Percentiles rank a stretch among this genome's conserved stretches.
These are phyloP conservation scores for Myrmecophaga tridactyla DNA, from an alignment of 2,113 vertebrate genomes.

Conservation along the genomic window DNA sequence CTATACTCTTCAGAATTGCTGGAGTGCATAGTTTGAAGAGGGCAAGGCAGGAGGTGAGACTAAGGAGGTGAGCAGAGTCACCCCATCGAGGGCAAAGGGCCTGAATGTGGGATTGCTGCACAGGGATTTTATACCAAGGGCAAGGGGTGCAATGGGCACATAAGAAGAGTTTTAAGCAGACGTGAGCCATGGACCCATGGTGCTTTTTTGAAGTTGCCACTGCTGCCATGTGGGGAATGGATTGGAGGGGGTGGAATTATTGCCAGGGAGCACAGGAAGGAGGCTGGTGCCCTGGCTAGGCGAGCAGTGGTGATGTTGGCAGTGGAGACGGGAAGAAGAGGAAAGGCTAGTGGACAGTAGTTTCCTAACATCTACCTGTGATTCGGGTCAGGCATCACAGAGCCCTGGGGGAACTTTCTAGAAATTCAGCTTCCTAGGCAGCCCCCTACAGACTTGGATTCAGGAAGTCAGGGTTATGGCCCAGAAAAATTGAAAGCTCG, in stretches of 20 bases:
- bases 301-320: too few species aligned
- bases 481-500: neutral
- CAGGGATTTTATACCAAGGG: neutral
- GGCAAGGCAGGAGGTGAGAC: too few species aligned
- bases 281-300: neutral
- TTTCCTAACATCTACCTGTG: neutral
- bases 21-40: neutral
- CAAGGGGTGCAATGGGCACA: neutral
- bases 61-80: too few species aligned
- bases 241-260: neutral
- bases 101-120: neutral
- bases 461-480: neutral
- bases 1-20: rapidly evolving
- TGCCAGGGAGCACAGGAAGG: neutral
- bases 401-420: neutral
- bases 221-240: neutral
- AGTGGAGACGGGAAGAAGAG: neutral
- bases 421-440: neutral
- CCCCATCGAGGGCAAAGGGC: neutral
- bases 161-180: neutral
- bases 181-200: neutral
- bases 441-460: neutral
- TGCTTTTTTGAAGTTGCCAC: too few species aligned
- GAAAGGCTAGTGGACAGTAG: neutral
- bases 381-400: neutral